Base-by-base conservation (phyloP, 2,888 invertebrate genomes). In the Nomada goodeniana region DNA sequence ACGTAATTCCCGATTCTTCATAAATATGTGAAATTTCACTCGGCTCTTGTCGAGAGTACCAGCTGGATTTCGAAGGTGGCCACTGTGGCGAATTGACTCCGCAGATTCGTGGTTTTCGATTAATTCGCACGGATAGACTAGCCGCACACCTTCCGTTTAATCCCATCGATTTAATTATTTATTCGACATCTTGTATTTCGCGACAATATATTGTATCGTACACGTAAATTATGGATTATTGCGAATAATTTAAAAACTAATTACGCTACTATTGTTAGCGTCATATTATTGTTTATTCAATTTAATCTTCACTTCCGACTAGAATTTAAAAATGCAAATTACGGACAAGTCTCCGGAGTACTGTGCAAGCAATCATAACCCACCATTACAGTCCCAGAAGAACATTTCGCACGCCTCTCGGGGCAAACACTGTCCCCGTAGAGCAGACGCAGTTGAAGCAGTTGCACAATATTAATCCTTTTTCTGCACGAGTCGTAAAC, bases 51-150 rank as follows among this genome's bases (percentile, higher is more conserved):
- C 74, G 57, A 42, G 50, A 50, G 26, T 15, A 47, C 10, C 60
- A 26, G 13, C 47, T 20, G 59, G 18, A 36, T 47, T 59, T 72
- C 18, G 23, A 65, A 73, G 52, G 59, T 63, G 79, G 42, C 52
- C n/a, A 0, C 36, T 42, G 15, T 60, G n/a, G 60, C 52, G 47
- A 53, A 77, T 74, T 68, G 55, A 52, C 76, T 71, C 71, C 67
- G 26, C 61, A 36, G 52, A 11, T 15, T n/a, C 20, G 53, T 15
- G 82, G 67, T 77, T 77, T 74, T n/a, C 82, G 55, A 83, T 83
- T 82, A 75, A 77, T 83, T 76, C 72, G 47, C 42, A 15, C 52
- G 44, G 20, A 72, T 64, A 73, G 11, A 50, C 59, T 29, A 55
- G 15, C 3, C 55, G 26, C 36, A 67, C 65, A 68, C 11, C 20